These are phyloP conservation scores for Podarcis cretensis DNA, from an alignment of 2,113 vertebrate genomes.

Conservation along the genomic window DNA sequence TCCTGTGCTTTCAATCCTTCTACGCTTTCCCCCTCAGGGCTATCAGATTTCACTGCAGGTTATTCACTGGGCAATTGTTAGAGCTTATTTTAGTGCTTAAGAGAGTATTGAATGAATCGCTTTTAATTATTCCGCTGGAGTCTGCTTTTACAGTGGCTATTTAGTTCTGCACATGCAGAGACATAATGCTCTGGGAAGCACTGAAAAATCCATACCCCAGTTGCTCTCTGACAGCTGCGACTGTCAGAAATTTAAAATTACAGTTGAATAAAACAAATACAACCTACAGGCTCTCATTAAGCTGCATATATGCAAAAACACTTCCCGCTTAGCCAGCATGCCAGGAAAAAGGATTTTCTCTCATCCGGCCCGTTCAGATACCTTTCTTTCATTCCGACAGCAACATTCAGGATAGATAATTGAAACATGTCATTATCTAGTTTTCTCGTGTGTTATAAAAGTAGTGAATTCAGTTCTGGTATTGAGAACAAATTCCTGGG, in stretches of 20 bases:
- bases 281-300: not conserved
- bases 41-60: slow-evolving; percentile 65
- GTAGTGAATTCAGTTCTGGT: too few relatives aligned
- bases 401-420: not conserved
- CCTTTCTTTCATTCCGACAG: not conserved
- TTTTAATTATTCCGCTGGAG: slow-evolving; percentile 71
- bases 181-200: slow-evolving; percentile 50
- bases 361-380: not conserved
- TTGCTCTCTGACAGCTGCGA: slow-evolving; percentile 51
- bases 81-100: slow-evolving; percentile 59
- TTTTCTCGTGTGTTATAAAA: not conserved
- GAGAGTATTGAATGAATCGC: slow-evolving; percentile 64
- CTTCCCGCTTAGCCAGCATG: slow-evolving; percentile 25
- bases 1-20: slow-evolving; percentile 44
- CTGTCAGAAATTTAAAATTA: slow-evolving; percentile 57
- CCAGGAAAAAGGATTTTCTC: slow-evolving; percentile 34
- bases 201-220: slow-evolving; percentile 56
- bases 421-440: not conserved
- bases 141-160: slow-evolving; percentile 55
- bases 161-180: slow-evolving; percentile 47
- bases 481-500: too few relatives aligned
- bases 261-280: not conserved
- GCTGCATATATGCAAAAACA: slow-evolving; percentile 5
- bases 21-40: slow-evolving; percentile 52
- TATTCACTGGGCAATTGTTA: slow-evolving; percentile 65